phyloP scores from a whole-genome alignment of 2,797 vertebrate genomes.

The Acipenser oxyrinchus region DNA sequence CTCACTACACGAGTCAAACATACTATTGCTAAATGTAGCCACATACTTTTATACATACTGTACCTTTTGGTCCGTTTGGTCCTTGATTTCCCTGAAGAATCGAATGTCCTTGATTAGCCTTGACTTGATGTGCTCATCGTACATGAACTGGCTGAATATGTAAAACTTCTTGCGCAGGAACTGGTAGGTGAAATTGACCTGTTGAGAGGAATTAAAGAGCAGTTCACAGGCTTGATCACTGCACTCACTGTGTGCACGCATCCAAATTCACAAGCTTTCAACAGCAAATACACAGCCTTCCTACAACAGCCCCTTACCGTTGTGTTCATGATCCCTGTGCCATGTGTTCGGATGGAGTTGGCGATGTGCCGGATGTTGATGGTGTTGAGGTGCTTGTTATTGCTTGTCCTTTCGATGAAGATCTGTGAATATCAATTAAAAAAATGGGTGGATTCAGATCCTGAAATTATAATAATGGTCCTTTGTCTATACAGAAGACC shows the following conservation, averaged over 20 bases:
- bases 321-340: constrained; percentile 98
- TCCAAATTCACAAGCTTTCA: too few relatives aligned
- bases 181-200: constrained; percentile 98
- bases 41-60: too few relatives aligned
- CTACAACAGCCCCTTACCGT: constrained; percentile 61
- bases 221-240: too few relatives aligned
- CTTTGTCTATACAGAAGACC: not conserved
- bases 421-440: constrained; percentile 57
- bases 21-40: too few relatives aligned
- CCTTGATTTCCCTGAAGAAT: constrained; percentile 95
- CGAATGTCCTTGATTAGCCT: constrained; percentile 97
- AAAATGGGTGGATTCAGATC: too few relatives aligned
- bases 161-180: constrained; percentile 98
- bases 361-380: constrained; percentile 98
- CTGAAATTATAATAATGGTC: too few relatives aligned
- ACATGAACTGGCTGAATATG: constrained; percentile 99
- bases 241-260: too few relatives aligned
- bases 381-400: constrained; percentile 98
- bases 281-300: too few relatives aligned
- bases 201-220: constrained; percentile 19
- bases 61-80: constrained; percentile 97
- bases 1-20: not conserved
- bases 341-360: constrained; percentile 95
- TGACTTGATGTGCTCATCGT: constrained; percentile 98
- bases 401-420: constrained; percentile 94